These are phyloP conservation scores for Euphydryas editha DNA, from an alignment of 2,888 invertebrate genomes.

Conservation along the genomic window DNA sequence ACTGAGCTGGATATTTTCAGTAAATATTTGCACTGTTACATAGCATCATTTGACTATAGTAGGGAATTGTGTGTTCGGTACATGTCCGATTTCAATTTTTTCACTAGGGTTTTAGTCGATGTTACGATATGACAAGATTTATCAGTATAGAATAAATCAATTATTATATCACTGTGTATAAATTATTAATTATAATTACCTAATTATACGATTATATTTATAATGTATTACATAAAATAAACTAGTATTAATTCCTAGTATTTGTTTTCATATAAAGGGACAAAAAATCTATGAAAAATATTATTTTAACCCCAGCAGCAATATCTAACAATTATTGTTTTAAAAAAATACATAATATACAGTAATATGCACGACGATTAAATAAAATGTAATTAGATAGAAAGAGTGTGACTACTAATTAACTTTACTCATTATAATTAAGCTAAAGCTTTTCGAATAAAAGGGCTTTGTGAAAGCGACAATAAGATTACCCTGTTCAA, in stretches of 20 bases:
- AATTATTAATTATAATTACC: not conserved
- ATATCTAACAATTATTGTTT: too few relatives aligned
- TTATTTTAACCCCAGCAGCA: too few relatives aligned
- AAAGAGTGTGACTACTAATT: conserved; percentile 49
- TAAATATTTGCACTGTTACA: conserved; percentile 42
- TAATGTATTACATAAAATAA: too few relatives aligned
- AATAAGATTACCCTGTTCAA: conserved; percentile 38
- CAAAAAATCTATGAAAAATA: too few relatives aligned
- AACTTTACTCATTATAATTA: conserved; percentile 52
- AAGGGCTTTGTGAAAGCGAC: conserved; percentile 34
- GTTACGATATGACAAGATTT: not conserved
- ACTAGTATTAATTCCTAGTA: too few relatives aligned
- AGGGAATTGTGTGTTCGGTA: conserved; percentile 22
- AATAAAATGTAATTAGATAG: conserved; percentile 48
- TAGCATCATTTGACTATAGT: conserved; percentile 28
- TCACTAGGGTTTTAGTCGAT: conserved; percentile 23
- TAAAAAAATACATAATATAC: too few relatives aligned
- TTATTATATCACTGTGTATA: not conserved
- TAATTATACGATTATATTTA: not conserved
- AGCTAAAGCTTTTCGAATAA: conserved; percentile 45
- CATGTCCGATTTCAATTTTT: conserved; percentile 20
- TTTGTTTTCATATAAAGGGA: too few relatives aligned
- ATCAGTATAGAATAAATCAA: not conserved
- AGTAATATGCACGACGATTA: conserved; percentile 41
- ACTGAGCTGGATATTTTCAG: conserved; percentile 39